Conservation (phyloP, 2,888 invertebrate species). For the Diplolepis rosae region DNA sequence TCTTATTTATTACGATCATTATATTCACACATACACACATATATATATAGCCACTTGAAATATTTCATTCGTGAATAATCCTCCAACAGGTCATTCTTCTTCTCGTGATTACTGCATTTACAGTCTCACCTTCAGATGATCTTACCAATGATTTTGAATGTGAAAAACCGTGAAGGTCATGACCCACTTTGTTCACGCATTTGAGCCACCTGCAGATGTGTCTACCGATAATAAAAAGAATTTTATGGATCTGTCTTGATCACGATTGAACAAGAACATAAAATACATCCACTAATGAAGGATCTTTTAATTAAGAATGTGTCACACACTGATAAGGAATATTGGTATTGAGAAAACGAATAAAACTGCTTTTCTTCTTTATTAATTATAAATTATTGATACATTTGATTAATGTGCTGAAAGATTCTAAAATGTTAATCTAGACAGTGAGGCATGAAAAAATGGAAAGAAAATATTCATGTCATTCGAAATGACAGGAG, state of each 20-base stretch:
- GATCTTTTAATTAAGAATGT: too few species aligned
- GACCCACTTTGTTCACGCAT: conserved; percentile 9
- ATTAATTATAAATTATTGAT: too few species aligned
- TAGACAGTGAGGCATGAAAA: background rate
- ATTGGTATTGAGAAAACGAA: too few species aligned
- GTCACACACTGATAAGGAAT: too few species aligned
- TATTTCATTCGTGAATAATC: background rate
- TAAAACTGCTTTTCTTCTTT: too few species aligned
- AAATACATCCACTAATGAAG: too few species aligned
- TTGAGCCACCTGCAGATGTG: background rate
- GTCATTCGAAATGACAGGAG: background rate
- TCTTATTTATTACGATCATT: too few species aligned
- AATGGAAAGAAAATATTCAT: background rate
- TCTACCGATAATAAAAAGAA: background rate
- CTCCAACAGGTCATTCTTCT: conserved; percentile 3
- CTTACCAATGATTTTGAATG: conserved; percentile 11
- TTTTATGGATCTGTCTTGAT: background rate
- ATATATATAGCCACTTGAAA: too few species aligned
- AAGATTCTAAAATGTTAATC: background rate
- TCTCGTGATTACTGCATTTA: background rate
- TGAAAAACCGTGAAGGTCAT: conserved; percentile 6
- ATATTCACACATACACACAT: too few species aligned
- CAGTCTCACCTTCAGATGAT: background rate
- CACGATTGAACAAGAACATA: too few species aligned
- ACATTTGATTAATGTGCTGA: background rate